Conservation (phyloP, 2,113 vertebrate genomes). For the Colossoma macropomum region DNA sequence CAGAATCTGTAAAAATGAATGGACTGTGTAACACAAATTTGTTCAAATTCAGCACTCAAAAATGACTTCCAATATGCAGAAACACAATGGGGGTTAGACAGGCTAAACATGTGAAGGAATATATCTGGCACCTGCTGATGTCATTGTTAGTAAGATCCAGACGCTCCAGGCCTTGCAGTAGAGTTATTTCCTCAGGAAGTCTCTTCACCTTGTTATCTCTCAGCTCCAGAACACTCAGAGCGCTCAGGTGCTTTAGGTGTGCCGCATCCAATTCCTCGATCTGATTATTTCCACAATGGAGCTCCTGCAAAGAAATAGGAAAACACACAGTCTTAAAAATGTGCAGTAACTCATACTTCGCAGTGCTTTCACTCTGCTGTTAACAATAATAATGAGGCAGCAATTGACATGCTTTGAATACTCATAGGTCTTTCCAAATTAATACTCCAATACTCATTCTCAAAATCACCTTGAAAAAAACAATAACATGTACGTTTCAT, state of each 20-base stretch:
- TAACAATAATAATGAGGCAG: too few species aligned
- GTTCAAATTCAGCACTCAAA: too few species aligned
- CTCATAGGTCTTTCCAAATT: too few species aligned
- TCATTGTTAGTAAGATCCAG: constrained; percentile 96
- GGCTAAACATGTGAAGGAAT: not conserved
- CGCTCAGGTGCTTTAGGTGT: constrained; percentile 81
- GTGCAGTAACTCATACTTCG: too few species aligned
- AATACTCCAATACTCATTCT: too few species aligned
- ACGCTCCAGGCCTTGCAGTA: constrained; percentile 85
- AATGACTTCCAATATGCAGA: too few species aligned
- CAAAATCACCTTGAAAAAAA: too few species aligned
- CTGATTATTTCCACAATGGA: constrained; percentile 93
- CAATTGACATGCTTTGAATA: too few species aligned
- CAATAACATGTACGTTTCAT: too few species aligned
- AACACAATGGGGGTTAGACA: not conserved
- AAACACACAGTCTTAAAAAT: not conserved
- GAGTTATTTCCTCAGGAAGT: constrained; percentile 85
- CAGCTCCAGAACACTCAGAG: constrained; percentile 89
- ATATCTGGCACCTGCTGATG: constrained; percentile 80
- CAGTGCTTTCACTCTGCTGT: not conserved
- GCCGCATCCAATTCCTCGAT: constrained; percentile 83
- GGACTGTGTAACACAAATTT: not conserved
- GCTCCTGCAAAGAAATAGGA: constrained; percentile 77
- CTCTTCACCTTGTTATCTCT: constrained; percentile 91
- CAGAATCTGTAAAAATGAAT: not conserved